phyloP scores from a whole-genome alignment of 1,140 invertebrate genomes.

The Aricia agestis region DNA sequence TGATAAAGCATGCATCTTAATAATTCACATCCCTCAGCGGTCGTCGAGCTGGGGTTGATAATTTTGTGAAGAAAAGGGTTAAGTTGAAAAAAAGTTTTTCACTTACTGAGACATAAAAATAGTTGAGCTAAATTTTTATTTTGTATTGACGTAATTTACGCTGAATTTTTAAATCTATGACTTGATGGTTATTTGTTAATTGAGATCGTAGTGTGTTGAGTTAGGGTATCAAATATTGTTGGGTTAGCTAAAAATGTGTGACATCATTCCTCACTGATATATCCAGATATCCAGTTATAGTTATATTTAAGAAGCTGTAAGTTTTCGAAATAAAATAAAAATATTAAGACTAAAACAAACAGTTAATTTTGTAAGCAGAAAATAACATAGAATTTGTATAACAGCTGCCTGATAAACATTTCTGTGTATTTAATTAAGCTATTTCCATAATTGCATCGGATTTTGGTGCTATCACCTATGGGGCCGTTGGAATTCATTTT shows the following conservation, averaged over 20 bases:
- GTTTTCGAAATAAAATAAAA: no score
- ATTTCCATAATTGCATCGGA: conserved; percentile 9
- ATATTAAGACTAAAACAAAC: not conserved
- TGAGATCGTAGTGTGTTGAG: no score
- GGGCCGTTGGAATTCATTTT: not conserved
- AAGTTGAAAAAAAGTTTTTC: not conserved
- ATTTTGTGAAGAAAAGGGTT: conserved; percentile 2
- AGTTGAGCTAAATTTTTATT: no score
- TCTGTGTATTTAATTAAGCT: not conserved
- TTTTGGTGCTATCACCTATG: not conserved
- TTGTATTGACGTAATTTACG: no score
- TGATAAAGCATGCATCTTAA: conserved; percentile 37
- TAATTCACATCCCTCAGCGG: conserved; percentile 31
- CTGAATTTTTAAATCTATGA: no score
- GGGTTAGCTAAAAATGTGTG: no score
- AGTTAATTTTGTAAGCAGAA: not conserved
- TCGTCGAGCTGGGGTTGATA: conserved; percentile 7
- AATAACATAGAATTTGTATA: not conserved
- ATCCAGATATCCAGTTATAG: no score
- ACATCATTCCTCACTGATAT: no score
- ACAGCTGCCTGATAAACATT: not conserved
- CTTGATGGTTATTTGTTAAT: no score
- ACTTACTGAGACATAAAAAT: not conserved
- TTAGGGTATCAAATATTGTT: no score
- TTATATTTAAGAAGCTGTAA: no score